A percentile compares a stretch with the other conserved stretches of the same genome.
phyloP scores from a whole-genome alignment of 37 sponge, comb jelly and placozoan genomes.

The Oopsacas minuta region DNA sequence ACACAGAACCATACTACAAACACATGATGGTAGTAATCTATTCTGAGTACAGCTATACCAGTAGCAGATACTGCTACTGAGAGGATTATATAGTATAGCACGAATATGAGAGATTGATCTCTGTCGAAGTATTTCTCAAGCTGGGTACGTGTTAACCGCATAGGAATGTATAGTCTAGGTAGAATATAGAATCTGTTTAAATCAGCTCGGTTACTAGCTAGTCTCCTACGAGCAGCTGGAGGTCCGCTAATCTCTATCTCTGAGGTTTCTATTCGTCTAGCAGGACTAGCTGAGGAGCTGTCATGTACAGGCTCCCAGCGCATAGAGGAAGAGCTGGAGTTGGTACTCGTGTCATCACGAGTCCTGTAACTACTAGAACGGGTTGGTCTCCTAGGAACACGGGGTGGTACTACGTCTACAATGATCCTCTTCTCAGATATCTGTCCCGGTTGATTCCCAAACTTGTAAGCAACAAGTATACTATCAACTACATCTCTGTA shows the following conservation, averaged over 20 bases:
- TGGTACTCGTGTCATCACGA: background rate
- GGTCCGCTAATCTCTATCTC: slow-evolving; percentile 10
- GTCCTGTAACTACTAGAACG: background rate
- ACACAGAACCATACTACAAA: slow-evolving; percentile 11
- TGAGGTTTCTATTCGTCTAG: background rate
- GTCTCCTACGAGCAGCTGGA: background rate
- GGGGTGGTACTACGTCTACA: background rate
- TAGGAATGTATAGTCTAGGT: background rate
- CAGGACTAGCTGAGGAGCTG: background rate
- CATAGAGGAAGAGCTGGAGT: background rate
- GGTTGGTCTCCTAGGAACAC: background rate
- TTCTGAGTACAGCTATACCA: background rate
- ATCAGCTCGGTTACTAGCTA: background rate
- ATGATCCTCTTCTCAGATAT: background rate
- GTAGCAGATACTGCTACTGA: background rate
- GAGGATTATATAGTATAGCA: background rate
- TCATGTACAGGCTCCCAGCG: background rate
- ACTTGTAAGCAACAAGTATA: background rate
- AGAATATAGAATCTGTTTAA: slow-evolving; percentile 5
- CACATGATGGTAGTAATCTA: background rate
- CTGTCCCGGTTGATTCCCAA: background rate
- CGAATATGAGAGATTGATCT: slow-evolving; percentile 1
- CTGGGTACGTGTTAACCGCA: background rate
- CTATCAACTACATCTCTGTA: background rate
- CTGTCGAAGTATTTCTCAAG: slow-evolving; percentile 9